phyloP scores from a whole-genome alignment of 2,888 invertebrate genomes.

The Ophion ventricosus region DNA sequence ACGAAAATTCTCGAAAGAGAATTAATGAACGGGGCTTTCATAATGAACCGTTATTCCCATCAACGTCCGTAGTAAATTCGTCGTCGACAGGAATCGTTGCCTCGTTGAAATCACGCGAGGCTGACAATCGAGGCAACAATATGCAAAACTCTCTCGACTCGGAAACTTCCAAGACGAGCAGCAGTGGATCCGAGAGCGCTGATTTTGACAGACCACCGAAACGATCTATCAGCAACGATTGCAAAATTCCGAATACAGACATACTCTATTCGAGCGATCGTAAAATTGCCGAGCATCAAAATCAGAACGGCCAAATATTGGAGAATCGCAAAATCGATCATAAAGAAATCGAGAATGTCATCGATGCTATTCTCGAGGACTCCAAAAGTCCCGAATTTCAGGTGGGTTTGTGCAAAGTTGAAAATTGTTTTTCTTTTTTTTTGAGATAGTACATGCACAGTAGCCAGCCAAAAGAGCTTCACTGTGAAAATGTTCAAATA shows the following conservation, averaged over 20 bases:
- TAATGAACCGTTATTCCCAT: conserved; percentile 38
- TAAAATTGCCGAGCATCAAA: conserved; percentile 68
- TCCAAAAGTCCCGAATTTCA: conserved; percentile 83
- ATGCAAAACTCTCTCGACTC: conserved; percentile 67
- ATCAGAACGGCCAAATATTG: conserved; percentile 68
- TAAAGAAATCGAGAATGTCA: conserved; percentile 83
- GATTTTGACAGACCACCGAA: conserved; percentile 62
- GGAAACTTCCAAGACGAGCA: conserved; percentile 75
- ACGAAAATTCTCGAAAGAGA: conserved; percentile 50
- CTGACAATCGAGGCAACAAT: conserved; percentile 29
- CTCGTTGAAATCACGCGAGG: conserved; percentile 24
- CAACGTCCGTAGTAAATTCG: conserved; percentile 37
- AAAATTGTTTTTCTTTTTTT: background rate
- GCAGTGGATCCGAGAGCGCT: conserved; percentile 72
- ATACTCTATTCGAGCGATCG: conserved; percentile 76
- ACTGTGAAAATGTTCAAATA: no score
- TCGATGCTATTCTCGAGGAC: conserved; percentile 82
- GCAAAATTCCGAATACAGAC: conserved; percentile 72
- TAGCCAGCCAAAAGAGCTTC: no score
- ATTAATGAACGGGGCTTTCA: conserved; percentile 34
- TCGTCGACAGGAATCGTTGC: conserved; percentile 6
- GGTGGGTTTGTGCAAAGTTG: conserved; percentile 71
- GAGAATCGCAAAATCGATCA: conserved; percentile 83
- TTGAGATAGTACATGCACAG: no score
- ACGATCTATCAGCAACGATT: conserved; percentile 73